Conservation (phyloP, 2,113 vertebrate species). For the Paraplagusia blochii region DNA sequence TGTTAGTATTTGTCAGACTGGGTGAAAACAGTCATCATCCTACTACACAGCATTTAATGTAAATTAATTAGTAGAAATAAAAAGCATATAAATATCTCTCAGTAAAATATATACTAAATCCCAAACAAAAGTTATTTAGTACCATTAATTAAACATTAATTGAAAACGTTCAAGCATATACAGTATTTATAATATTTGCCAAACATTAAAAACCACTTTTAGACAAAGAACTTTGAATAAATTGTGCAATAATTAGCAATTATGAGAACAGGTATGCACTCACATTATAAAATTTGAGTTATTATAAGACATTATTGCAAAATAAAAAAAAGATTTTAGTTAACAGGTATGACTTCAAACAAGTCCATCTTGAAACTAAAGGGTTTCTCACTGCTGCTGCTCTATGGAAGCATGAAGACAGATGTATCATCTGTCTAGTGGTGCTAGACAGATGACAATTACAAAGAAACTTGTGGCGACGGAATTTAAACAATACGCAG, state of each 20-base stretch:
- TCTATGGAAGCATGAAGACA: conserved; percentile 3
- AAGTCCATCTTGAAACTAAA: conserved; percentile 15
- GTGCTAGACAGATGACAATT: conserved; percentile 11
- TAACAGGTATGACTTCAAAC: conserved; percentile 23
- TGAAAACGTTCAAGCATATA: conserved; percentile 57
- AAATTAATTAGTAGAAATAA: conserved; percentile 58
- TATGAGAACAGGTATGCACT: conserved; percentile 46
- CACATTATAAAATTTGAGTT: conserved; percentile 32
- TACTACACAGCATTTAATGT: conserved; percentile 51
- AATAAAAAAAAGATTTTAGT: conserved; percentile 16
- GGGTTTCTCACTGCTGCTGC: conserved; percentile 5
- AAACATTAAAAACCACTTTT: conserved; percentile 51
- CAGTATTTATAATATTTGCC: conserved; percentile 56
- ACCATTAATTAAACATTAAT: conserved; percentile 65
- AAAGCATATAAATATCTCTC: conserved; percentile 61
- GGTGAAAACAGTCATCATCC: conserved; percentile 51
- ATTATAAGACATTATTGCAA: conserved; percentile 55
- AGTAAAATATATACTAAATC: conserved; percentile 56
- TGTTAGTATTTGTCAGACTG: conserved; percentile 57
- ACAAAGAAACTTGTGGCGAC: conserved; percentile 15
- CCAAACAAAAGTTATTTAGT: conserved; percentile 57
- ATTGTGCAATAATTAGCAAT: conserved; percentile 67
- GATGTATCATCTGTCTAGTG: conserved; percentile 30
- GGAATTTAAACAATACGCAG: conserved; percentile 20
- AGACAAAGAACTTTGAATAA: conserved; percentile 51